Evolutionary conservation across 1,140 invertebrate species (phyloP).

Genomic region (Paralvinella palmiformis): DNA sequence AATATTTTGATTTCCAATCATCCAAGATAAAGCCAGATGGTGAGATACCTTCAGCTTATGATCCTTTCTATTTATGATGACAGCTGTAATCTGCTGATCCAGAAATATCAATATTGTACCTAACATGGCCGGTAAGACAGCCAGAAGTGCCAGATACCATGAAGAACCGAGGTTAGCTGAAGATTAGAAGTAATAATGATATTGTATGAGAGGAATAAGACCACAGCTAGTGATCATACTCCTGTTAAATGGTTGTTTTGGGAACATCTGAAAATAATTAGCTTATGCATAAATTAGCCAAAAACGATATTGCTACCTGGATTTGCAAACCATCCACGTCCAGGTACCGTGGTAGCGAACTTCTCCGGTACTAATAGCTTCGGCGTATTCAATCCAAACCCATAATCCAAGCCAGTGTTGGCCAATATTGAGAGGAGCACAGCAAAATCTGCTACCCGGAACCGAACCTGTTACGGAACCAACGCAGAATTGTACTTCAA

Average conservation of each 20-base stretch:
- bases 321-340: not conserved
- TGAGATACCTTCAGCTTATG: slow-evolving; percentile 74
- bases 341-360: slow-evolving; percentile 11
- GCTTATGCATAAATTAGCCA: slow-evolving; percentile 80
- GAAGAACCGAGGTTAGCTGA: slow-evolving; percentile 75
- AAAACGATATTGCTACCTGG: not conserved
- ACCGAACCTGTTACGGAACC: slow-evolving; percentile 32
- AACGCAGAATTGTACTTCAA: not conserved
- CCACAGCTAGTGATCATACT: slow-evolving; percentile 71
- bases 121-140: slow-evolving; percentile 81
- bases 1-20: not conserved
- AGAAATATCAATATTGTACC: slow-evolving; percentile 98
- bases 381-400: slow-evolving; percentile 47
- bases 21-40: not conserved
- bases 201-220: slow-evolving; percentile 65
- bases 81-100: slow-evolving; percentile 99
- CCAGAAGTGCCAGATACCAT: slow-evolving; percentile 74
- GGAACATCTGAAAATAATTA: slow-evolving; percentile 70
- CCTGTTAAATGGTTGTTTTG: slow-evolving; percentile 87
- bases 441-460: slow-evolving; percentile 51
- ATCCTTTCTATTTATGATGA: slow-evolving; percentile 97
- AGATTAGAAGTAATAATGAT: slow-evolving; percentile 86
- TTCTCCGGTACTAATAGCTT: slow-evolving; percentile 46
- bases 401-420: slow-evolving; percentile 43
- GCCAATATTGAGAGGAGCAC: slow-evolving; percentile 52